Evolutionary conservation across 1,140 invertebrate species (phyloP), one percentile per base, ranked within the genome.

Genomic region (Aphelinus certus): DNA sequence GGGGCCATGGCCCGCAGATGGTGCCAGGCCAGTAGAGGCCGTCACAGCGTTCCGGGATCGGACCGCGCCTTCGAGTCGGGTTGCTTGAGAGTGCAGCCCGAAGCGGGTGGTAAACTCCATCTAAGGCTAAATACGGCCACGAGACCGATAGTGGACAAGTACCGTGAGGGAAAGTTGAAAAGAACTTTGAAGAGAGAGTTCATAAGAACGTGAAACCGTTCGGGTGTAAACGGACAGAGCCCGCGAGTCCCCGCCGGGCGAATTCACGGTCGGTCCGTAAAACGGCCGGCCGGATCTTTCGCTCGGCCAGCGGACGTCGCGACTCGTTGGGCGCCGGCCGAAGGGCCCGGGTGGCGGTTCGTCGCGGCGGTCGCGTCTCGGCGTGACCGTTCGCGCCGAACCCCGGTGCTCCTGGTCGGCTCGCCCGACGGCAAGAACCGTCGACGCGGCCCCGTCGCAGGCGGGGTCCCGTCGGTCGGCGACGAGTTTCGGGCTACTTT

Each of bases 121-220:
- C 92, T 92, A 95, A 94, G 91, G 92, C 93, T 94, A 94, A 95
- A 94, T 94, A 94, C 89, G 77, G 87, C 88, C 90, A 90, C 89
- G 92, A 94, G 92, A 93, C 93, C 92, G 92, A 95, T 85, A 95
- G 93, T 91, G 89, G 92, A 95, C 93, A 94, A 95, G 93, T 95
- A 95, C 93, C 92, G 93, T 93, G 93, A 95, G 92, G 94, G 93
- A 95, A 95, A 94, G 92, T 92, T 94, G 93, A 92, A 94, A 94
- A 94, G 92, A 90, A 94, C 92, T 94, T 93, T 94, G 93, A 94
- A 94, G 90, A 94, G 92, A 94, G 93, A 94, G 93, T 94, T 93
- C 87, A 95, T 94, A 86, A 94, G 93, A 92, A 92, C 91, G 92
- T 94, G 93, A 94, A 94, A 94, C 90, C 90, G 91, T 89, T 91